Evolutionary conservation across 2,113 vertebrate species (phyloP), one percentile per base, ranked within the genome.

Genomic region (Ivindomyrus marchei): DNA sequence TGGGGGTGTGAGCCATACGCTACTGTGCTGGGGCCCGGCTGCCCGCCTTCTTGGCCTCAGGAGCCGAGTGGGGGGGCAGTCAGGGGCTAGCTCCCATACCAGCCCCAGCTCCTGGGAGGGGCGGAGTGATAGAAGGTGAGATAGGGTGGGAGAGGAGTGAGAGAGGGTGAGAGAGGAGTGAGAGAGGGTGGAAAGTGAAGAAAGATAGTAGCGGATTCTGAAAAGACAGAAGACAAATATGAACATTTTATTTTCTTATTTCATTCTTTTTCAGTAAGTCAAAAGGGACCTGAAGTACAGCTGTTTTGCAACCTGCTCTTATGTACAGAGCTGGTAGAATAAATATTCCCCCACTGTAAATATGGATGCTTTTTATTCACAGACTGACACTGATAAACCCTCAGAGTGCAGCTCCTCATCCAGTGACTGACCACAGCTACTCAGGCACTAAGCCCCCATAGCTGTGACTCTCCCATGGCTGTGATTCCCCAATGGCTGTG

Each of bases 1-100:
- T 91, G 96, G 94, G 10, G 91, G 86, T 85, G 96, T 95, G 87
- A 95, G 96, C 90, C 92, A 91, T 89, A 95, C 95, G 39, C 95
- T 96, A 0, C 85, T 56, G 8, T 42, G 45, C 11, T 27, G 74
- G 4, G 74, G 36, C 13, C 80, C 42, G 80, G 89, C 49, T 49
- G 80, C 36, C 21, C 52, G 27, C 31, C 83, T 36, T 8, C 39
- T 52, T 11, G 42, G 80, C 80, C 10, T 24, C 39, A 39, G 27
- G 70, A 10, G 77, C 17, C 45, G 89, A 52, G 77, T 27, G 42
- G 80, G 88, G 31, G 74, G 70, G 27, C 11, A n/a, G 45, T 52
- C 85, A 21, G 49, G 70, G 31, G 15, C 49, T 19, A 89, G 80
- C 52, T 85, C 89, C 8, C 89, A 85, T 31, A 58, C 52, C 31